A percentile compares a stretch with the other conserved stretches of the same genome.
Evolutionary conservation across 2,888 invertebrate species (phyloP).

Genomic region (Leucophora obtusa): DNA sequence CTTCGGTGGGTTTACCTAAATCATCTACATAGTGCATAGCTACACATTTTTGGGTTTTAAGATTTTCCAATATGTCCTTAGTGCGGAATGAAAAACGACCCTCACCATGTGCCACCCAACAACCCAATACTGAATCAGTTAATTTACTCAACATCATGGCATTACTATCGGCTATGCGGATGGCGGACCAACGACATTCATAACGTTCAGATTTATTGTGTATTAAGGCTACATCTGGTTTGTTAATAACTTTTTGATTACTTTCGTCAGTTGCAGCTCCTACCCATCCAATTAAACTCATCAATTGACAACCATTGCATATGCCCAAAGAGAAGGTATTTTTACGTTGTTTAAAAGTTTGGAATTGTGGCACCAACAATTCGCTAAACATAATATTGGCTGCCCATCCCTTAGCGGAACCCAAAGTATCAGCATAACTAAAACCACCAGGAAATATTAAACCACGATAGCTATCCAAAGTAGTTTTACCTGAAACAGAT

Average conservation of each 20-base stretch:
- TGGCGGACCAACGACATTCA: slow-evolving; percentile 88
- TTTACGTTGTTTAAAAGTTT: slow-evolving; percentile 84
- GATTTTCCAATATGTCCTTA: slow-evolving; percentile 78
- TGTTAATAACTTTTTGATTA: slow-evolving; percentile 68
- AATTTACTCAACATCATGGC: slow-evolving; percentile 94
- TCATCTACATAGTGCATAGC: slow-evolving; percentile 93
- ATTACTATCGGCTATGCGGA: slow-evolving; percentile 83
- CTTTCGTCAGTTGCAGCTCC: slow-evolving; percentile 81
- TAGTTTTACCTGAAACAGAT: slow-evolving; percentile 80
- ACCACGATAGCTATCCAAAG: slow-evolving; percentile 90
- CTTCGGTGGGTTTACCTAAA: slow-evolving; percentile 84
- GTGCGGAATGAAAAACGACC: slow-evolving; percentile 86
- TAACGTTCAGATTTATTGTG: slow-evolving; percentile 94
- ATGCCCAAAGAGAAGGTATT: slow-evolving; percentile 97
- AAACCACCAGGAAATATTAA: slow-evolving; percentile 98
- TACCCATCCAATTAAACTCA: slow-evolving; percentile 96
- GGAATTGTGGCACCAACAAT: slow-evolving; percentile 86
- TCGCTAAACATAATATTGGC: slow-evolving; percentile 92
- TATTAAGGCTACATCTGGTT: slow-evolving; percentile 85
- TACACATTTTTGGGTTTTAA: slow-evolving; percentile 83
- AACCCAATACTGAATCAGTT: slow-evolving; percentile 92
- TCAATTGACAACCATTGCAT: slow-evolving; percentile 99
- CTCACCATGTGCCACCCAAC: slow-evolving; percentile 98
- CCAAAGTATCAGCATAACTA: slow-evolving; percentile 97
- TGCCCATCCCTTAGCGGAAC: slow-evolving; percentile 99